Conservation (phyloP, 2,797 vertebrate genomes). For the Helarctos malayanus region DNA sequence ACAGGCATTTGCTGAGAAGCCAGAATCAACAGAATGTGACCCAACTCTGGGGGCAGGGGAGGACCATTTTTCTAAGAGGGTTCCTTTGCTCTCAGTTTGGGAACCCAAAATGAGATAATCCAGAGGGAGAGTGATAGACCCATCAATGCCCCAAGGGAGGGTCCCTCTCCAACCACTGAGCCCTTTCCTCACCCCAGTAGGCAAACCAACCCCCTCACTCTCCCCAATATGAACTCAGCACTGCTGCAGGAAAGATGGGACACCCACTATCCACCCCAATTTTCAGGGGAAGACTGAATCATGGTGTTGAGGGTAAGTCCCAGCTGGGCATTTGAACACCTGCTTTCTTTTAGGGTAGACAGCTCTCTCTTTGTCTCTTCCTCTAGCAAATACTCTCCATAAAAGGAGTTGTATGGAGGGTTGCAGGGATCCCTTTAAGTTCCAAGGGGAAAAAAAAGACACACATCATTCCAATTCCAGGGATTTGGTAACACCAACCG, state of each 20-base stretch:
- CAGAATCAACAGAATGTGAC: neutral
- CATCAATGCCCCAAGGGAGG: neutral
- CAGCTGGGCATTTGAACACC: neutral
- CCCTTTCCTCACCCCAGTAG: neutral
- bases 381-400: conserved; percentile 29
- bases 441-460: neutral
- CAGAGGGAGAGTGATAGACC: neutral
- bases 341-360: neutral
- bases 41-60: neutral
- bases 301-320: neutral
- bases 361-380: neutral
- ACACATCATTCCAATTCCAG: neutral
- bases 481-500: neutral
- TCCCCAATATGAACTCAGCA: neutral
- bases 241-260: neutral
- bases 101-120: neutral
- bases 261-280: neutral
- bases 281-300: neutral
- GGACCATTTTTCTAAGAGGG: conserved; percentile 1
- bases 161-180: neutral
- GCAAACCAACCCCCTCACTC: neutral
- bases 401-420: neutral
- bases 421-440: neutral
- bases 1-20: conserved; percentile 55
- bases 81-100: conserved; percentile 44